Evolutionary conservation across 2,113 vertebrate species (phyloP).

Genomic region (Chloebia gouldiae): DNA sequence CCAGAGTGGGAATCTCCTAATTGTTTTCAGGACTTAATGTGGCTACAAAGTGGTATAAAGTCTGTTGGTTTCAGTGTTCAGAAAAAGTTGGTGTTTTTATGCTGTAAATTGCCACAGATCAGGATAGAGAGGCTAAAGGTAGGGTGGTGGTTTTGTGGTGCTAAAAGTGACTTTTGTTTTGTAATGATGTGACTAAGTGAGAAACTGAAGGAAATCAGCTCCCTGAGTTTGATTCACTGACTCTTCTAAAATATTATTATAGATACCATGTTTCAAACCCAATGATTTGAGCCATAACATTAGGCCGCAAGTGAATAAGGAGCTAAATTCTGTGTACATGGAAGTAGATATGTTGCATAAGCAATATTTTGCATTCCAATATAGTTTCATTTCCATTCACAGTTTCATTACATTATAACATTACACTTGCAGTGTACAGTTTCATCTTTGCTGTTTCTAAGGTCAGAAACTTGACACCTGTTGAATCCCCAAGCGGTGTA

Average conservation of each 20-base stretch:
- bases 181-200: neutral
- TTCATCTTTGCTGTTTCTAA: neutral
- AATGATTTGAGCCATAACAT: neutral
- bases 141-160: neutral
- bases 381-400: neutral
- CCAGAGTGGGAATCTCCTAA: neutral
- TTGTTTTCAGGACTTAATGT: accelerated
- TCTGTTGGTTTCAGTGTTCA: neutral
- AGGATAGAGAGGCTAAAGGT: neutral
- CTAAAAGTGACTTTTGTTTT: neutral
- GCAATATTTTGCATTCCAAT: neutral
- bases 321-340: neutral
- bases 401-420: neutral
- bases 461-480: neutral
- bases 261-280: neutral
- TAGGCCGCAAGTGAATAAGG: neutral
- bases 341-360: neutral
- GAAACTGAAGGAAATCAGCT: neutral
- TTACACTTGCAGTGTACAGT: neutral
- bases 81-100: neutral
- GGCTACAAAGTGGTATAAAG: neutral
- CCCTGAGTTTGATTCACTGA: neutral
- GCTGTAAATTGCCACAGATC: accelerated
- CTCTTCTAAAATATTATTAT: neutral
- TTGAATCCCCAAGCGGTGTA: neutral